phyloP scores from a whole-genome alignment of 2,797 vertebrate genomes.

The Ara ararauna region DNA sequence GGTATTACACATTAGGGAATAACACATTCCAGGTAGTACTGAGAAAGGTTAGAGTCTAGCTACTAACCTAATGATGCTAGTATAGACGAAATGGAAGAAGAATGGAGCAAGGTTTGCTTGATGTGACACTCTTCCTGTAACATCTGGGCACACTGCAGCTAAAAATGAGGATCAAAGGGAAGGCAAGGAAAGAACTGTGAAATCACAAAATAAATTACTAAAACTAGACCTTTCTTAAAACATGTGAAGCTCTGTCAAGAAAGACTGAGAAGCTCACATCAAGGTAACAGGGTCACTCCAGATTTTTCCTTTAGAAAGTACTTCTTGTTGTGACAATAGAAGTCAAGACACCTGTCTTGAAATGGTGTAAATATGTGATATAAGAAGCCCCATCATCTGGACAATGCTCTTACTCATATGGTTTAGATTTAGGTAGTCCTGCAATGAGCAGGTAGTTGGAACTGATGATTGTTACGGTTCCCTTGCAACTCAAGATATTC shows the following conservation, averaged over 20 bases:
- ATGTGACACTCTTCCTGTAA: accelerated
- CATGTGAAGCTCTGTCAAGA: neutral
- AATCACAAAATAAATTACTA: neutral
- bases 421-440: neutral
- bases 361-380: too few relatives aligned
- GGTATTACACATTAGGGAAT: neutral
- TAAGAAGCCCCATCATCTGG: too few relatives aligned
- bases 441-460: neutral
- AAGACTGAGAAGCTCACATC: neutral
- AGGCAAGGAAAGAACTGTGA: neutral
- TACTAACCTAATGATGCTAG: neutral
- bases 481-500: neutral
- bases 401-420: too few relatives aligned
- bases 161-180: neutral
- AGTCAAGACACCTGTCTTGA: too few relatives aligned
- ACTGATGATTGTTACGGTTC: neutral
- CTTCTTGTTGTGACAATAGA: too few relatives aligned
- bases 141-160: neutral
- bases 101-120: neutral
- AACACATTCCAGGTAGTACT: neutral
- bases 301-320: too few relatives aligned
- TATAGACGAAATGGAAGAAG: neutral
- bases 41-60: neutral
- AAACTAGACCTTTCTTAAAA: neutral
- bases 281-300: neutral